Evolutionary conservation across 2,797 vertebrate species (phyloP).

Genomic region (Myotis pilosus): DNA sequence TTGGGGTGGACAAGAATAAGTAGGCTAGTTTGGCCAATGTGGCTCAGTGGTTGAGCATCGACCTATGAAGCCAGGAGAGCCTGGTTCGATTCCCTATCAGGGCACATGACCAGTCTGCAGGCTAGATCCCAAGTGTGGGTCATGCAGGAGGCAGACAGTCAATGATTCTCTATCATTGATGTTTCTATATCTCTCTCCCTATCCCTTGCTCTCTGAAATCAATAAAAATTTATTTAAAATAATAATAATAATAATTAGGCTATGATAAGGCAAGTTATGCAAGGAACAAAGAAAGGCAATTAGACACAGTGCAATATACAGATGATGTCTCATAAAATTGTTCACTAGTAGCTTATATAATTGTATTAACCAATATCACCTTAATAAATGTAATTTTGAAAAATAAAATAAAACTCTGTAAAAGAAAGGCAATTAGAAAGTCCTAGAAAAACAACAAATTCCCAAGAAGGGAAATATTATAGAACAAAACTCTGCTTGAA

Average conservation of each 20-base stretch:
- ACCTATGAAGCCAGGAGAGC: too few relatives aligned
- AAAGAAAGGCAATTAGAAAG: slow-evolving; percentile 27
- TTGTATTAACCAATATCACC: neutral
- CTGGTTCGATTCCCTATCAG: too few relatives aligned
- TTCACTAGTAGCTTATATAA: neutral
- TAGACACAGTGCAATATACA: neutral
- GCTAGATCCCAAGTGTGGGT: too few relatives aligned
- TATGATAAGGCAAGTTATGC: neutral
- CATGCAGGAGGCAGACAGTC: too few relatives aligned
- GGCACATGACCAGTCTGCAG: too few relatives aligned
- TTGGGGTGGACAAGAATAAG: neutral
- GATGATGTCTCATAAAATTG: neutral
- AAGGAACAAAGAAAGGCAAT: slow-evolving; percentile 1
- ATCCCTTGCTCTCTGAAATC: too few relatives aligned
- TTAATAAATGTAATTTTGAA: neutral
- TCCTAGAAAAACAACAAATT: slow-evolving; percentile 23
- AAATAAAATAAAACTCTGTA: neutral
- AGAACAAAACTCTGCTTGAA: neutral
- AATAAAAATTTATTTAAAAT: too few relatives aligned
- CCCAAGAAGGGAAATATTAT: neutral
- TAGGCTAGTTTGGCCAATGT: neutral
- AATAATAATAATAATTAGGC: neutral
- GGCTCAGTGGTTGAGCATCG: too few relatives aligned
- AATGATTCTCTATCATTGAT: too few relatives aligned
- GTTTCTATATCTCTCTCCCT: too few relatives aligned